Base-by-base conservation (phyloP, 2,888 invertebrate genomes). In the Dioctria linearis region DNA sequence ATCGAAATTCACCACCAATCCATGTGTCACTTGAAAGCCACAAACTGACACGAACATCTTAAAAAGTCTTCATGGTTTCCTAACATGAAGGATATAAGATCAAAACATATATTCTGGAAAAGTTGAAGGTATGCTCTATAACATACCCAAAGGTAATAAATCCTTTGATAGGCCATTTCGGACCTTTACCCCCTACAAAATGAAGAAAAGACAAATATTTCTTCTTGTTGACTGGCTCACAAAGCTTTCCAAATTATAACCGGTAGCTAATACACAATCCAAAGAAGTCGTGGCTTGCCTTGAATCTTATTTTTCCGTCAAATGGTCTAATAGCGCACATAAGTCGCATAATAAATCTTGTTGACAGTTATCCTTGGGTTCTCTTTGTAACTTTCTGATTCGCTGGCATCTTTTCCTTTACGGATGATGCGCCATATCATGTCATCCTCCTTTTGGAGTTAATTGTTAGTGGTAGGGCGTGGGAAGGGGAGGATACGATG, bases 11-110 rank as follows among this genome's bases (percentile, higher is more conserved):
- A 69, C 66, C 86, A 86, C 81, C 85, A 86, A 65, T 49, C 81
- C 37, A 49, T 83, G 49, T 85, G 85, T 57, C 86, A 86, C 82
- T 59, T 85, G 43, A 85, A 85, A 3, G 25, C 83, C 5, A 84
- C 85, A 4, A 85, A 86, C 83, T 82, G 80, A 40, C n/a, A 80
- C 13, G 82, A 84, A 40, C 54, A 78, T 25, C 76, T 86, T 25
- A 80, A 9, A 42, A 40, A 78, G 71, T 69, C 49, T 5, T 87
- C 85, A 82, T 86, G 85, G 84, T 86, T 86, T 81, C 85, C 85
- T 11, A 83, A 84, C 39, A 82, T 85, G 79, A 83, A 66, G 39
- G n/a, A n/a, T n/a, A 40, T 2, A 65, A 73, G 43, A 51, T 80
- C 6, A 80, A 65, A 9, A 5, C n/a, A 63, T 80, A 80, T 51